Conservation (phyloP, 1,140 invertebrate species). For the Samia ricini region DNA sequence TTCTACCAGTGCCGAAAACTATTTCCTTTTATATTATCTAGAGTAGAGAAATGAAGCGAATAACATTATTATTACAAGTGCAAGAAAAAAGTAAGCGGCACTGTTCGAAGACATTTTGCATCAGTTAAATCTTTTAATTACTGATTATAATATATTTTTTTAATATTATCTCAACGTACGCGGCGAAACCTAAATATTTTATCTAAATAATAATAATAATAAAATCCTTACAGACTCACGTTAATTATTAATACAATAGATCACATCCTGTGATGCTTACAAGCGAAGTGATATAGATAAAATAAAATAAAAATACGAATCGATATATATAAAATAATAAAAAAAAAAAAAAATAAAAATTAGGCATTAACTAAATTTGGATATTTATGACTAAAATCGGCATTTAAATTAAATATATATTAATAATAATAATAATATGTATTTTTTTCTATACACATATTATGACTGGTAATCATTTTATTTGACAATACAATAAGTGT, state of each 20-base stretch:
- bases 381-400: slow-evolving; percentile 75
- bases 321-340: slow-evolving; percentile 38
- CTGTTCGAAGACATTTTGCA: slow-evolving; percentile 18
- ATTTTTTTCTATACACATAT: slow-evolving; percentile 72
- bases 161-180: slow-evolving; percentile 43
- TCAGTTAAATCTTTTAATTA: slow-evolving; percentile 33
- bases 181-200: slow-evolving; percentile 13
- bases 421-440: no score
- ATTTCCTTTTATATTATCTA: slow-evolving; percentile 19
- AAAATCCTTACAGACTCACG: slow-evolving; percentile 53
- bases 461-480: slow-evolving; percentile 70
- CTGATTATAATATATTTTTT: slow-evolving; percentile 19
- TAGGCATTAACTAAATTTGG: slow-evolving; percentile 75
- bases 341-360: slow-evolving; percentile 42
- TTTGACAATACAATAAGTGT: slow-evolving; percentile 63
- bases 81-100: slow-evolving; percentile 13
- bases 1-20: slow-evolving; percentile 21
- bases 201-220: slow-evolving; percentile 32
- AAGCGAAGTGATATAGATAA: slow-evolving; percentile 60
- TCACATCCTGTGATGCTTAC: slow-evolving; percentile 67
- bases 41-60: slow-evolving; percentile 21
- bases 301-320: slow-evolving; percentile 41
- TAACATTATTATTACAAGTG: slow-evolving; percentile 14
- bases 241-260: slow-evolving; percentile 45
- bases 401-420: slow-evolving; percentile 73